Base-by-base conservation (phyloP, 1,140 invertebrate genomes). In the Drosophila kanapiae region DNA sequence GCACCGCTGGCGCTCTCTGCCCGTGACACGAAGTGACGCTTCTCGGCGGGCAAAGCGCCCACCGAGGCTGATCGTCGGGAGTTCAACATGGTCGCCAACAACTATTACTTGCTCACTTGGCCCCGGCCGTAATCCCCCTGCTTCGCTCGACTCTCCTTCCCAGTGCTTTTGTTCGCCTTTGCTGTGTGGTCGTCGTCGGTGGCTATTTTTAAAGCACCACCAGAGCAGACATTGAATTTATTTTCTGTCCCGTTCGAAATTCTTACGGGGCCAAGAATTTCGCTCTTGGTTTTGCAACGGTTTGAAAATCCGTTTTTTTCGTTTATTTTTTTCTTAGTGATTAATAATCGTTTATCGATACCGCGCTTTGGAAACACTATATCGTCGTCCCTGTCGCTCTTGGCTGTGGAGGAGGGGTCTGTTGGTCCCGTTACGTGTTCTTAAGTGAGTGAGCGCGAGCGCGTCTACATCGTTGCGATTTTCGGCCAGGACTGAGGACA, bases 1-100 rank as follows among this genome's bases (percentile, higher is more conserved):
- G 94, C 94, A 69, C 95, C 94, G 81, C 95, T 95, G 59, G 95
- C 95, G 81, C 95, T 95, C 81, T 94, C 94, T 77, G 95, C 94
- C 71, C 94, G 90, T 47, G 94, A 94, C 75, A 94, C 93, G 87
- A 93, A 84, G 88, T 95, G 91, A 74, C 94, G 93, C 93, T 93
- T 94, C 78, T 94, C 93, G 70, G 93, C 88, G 42, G 94, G 94
- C 81, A 94, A 93, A 48, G 94, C 94, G 75, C 95, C 95, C 93
- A 95, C 95, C 56, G 95, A 95, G 76, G 94, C 94, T 85, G 95
- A 95, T 80, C 95, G 94, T 7, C 76, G 71, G 9, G 91, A 81
- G 47, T 85, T 91, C 37, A 92, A 65, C 77, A 78, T 92, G 48
- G 53, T 54, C 18, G 53, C 40, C 49, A 42, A 23, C 37, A 68